Evolutionary conservation across 2,113 vertebrate genomes (phyloP), one percentile per base, ranked within the genome.

Genomic region (Microcebus griseorufus): DNA sequence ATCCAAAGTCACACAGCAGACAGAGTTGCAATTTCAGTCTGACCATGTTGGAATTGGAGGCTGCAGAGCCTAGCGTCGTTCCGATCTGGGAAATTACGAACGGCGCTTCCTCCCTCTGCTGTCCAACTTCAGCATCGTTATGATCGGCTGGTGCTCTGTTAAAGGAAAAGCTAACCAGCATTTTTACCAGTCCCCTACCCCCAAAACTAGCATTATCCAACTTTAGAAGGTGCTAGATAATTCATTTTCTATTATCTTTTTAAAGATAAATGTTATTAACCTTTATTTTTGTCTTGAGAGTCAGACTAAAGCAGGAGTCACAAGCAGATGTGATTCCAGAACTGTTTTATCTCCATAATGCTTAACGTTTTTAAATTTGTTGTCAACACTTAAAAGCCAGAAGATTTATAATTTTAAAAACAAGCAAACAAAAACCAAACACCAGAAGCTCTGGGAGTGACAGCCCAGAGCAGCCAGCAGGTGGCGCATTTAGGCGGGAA

Each of bases 21-120:
- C 72, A 45, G 11, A 65, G 13, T 23, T 23, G 51, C n/a, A 45
- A 7, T 82, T 87, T 67, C 14, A 16, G 42, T 32, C 39, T 23
- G 53, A 70, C 60, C 37, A 10, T 48, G 7, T 0, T n/a, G 29
- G 29, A 25, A 72, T 37, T 1, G 48, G 45, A 55, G 45, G 45
- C 73, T 17, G 17, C 1, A 3, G 64, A 34, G 20, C 3, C 16
- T 37, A 17, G 2, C 1, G 29, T 32, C 42, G 3, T 2, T 39
- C 4, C 45, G 25, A 4, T 42, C 17, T 32, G 4, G 13, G 45
- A 64, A 80, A 34, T 45, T 55, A 75, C 7, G 12, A 34, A 34
- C 29, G 12, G 9, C 65, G 34, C 6, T 39, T 18, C 25, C 53
- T 39, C n/a, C 34, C 27, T 32, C 53, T 9, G 22, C 2, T 86